phyloP scores from a whole-genome alignment of 2,888 invertebrate species.

The Linnaemya tessellans region DNA sequence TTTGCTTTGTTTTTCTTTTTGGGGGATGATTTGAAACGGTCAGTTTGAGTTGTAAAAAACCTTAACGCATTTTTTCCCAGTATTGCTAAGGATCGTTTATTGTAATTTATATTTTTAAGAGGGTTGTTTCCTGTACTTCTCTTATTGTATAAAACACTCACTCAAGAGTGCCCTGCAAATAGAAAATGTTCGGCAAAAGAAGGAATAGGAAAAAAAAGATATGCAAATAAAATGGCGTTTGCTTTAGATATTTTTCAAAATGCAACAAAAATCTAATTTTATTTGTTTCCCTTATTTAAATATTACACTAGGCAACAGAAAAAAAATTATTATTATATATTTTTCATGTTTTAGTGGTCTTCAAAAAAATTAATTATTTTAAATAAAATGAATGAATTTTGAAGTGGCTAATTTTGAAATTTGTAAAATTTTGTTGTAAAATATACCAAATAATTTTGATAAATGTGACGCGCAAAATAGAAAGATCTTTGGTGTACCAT shows the following conservation, averaged over 20 bases:
- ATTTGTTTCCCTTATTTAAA: conserved; percentile 65
- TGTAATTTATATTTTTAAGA: not conserved
- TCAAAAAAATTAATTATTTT: no score
- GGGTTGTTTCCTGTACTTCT: conserved; percentile 31
- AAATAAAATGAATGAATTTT: no score
- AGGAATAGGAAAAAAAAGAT: not conserved
- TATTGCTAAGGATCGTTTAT: conserved; percentile 48
- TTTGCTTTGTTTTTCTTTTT: not conserved
- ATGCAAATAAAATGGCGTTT: conserved; percentile 66
- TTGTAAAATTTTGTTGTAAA: no score
- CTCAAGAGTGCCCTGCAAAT: conserved; percentile 10
- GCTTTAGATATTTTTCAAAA: conserved; percentile 39
- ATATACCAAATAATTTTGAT: no score
- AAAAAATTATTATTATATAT: no score
- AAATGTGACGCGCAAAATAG: no score
- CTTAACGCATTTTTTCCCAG: conserved; percentile 4
- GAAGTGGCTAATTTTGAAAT: no score
- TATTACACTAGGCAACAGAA: not conserved
- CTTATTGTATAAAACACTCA: not conserved
- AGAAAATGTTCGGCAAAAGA: not conserved
- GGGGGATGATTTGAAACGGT: conserved; percentile 62
- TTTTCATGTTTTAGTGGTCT: no score
- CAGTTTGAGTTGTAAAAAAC: conserved; percentile 39
- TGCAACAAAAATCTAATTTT: conserved; percentile 65
- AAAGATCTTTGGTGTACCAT: no score